A percentile compares a stretch with the other conserved stretches of the same genome.
These are phyloP conservation scores for Heliothis virescens DNA, from an alignment of 1,140 invertebrate species.

Conservation along the genomic window DNA sequence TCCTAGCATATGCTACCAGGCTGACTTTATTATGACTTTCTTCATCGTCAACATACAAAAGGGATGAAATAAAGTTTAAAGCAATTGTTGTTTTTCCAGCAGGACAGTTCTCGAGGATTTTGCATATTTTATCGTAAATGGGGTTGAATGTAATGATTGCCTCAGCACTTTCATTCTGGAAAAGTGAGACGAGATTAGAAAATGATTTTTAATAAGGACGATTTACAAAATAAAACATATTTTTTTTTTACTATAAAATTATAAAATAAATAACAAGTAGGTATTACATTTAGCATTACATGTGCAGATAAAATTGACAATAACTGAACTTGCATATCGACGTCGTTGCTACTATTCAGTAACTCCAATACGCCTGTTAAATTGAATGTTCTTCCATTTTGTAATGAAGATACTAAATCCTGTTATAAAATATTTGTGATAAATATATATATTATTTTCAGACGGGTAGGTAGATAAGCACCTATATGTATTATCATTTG, in stretches of 20 bases:
- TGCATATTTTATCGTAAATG: slow-evolving; percentile 67
- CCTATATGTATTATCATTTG: no score
- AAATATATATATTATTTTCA: no score
- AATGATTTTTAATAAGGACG: not conserved
- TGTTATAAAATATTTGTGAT: slow-evolving; percentile 46
- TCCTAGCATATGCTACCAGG: slow-evolving; percentile 62
- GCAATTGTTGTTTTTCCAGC: slow-evolving; percentile 60
- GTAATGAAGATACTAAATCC: slow-evolving; percentile 50
- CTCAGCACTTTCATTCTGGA: slow-evolving; percentile 61
- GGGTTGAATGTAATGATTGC: slow-evolving; percentile 63
- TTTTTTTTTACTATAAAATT: no score
- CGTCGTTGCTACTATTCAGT: slow-evolving; percentile 56
- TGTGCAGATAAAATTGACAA: slow-evolving; percentile 64
- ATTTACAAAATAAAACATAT: not conserved
- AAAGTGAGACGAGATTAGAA: slow-evolving; percentile 21
- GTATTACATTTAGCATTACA: slow-evolving; percentile 67
- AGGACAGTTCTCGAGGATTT: slow-evolving; percentile 60
- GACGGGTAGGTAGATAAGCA: no score
- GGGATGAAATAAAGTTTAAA: slow-evolving; percentile 69
- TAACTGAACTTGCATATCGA: slow-evolving; percentile 63
- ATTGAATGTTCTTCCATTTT: slow-evolving; percentile 44
- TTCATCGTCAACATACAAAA: slow-evolving; percentile 61
- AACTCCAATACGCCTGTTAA: slow-evolving; percentile 61
- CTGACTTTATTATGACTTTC: slow-evolving; percentile 44
- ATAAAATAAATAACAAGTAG: slow-evolving; percentile 5